Base-by-base conservation (phyloP, 2,888 invertebrate genomes). In the Epicampocera succincta region DNA sequence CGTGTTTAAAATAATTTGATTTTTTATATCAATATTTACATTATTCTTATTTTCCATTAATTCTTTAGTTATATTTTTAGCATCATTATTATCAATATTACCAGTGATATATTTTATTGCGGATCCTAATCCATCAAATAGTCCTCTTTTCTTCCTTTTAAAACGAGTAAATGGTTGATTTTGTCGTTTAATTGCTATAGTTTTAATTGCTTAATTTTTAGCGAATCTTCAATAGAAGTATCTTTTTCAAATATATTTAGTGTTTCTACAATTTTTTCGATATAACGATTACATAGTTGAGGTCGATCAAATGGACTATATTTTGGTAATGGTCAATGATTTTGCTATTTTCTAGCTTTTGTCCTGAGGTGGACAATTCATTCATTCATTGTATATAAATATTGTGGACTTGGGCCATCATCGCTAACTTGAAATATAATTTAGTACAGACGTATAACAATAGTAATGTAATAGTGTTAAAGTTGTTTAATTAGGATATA, bases 81-180 rank as follows among this genome's bases (percentile, higher is more conserved):
- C 58, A 11, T 74, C 66, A 17, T 29, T 58, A 17, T 56, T 42
- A 50, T 74, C n/a, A n/a, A n/a, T n/a, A n/a, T n/a, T n/a, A n/a
- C n/a, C n/a, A n/a, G n/a, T n/a, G n/a, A n/a, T n/a, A n/a, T n/a
- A n/a, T n/a, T n/a, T n/a, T n/a, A n/a, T n/a, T n/a, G n/a, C n/a
- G n/a, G n/a, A n/a, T n/a, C 66, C 66, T 38, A 75, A 50, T 74
- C 60, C 75, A 68, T 75, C 48, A 33, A 68, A 50, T 60, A 75
- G 56, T n/a, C 68, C 68, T 9, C 75, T 1, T 19, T 50, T 68
- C 12, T 52, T 13, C 15, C 68, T 60, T 48, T 60, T 60, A n/a
- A 54, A 74, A 38, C 48, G 58, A 38, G 38, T 40, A 75, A 50
- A 11, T 48, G 68, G 2, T 60, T 2, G 29, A 75, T 50, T 68